These are phyloP conservation scores for Aricia agestis DNA, from an alignment of 1,140 invertebrate genomes.

Conservation along the genomic window DNA sequence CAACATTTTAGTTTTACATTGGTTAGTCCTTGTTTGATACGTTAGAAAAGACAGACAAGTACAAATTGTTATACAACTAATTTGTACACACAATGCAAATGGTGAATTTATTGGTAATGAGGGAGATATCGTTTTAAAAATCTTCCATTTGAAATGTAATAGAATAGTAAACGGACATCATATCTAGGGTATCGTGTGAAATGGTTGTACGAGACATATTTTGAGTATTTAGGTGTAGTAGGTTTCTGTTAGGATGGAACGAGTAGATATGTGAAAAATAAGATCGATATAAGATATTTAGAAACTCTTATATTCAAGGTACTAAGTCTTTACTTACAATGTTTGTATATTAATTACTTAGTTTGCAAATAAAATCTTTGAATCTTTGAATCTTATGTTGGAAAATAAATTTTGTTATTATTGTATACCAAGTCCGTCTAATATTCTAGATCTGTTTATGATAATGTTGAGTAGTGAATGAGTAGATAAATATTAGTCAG, in stretches of 20 bases:
- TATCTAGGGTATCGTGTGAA: neutral
- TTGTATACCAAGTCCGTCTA: neutral
- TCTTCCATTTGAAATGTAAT: neutral
- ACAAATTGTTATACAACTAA: too few species aligned
- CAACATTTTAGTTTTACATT: too few species aligned
- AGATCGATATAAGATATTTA: neutral
- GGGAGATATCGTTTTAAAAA: neutral
- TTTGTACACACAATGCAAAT: too few species aligned
- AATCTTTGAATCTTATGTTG: too few species aligned
- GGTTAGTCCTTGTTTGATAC: too few species aligned
- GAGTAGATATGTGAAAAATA: neutral
- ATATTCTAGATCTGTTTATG: neutral
- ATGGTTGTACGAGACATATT: neutral
- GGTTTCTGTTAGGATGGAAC: neutral
- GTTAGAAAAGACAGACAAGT: too few species aligned
- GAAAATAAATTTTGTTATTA: neutral
- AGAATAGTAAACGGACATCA: conserved; percentile 8
- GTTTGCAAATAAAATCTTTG: too few species aligned
- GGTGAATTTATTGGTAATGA: too few species aligned
- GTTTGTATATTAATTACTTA: too few species aligned
- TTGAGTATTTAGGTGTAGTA: too few species aligned
- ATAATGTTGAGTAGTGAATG: conserved; percentile 8
- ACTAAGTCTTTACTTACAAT: too few species aligned
- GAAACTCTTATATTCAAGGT: neutral
- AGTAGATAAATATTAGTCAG: conserved; percentile 12